phyloP scores from a whole-genome alignment of 2,888 invertebrate species.

The Chloromyia formosa region DNA sequence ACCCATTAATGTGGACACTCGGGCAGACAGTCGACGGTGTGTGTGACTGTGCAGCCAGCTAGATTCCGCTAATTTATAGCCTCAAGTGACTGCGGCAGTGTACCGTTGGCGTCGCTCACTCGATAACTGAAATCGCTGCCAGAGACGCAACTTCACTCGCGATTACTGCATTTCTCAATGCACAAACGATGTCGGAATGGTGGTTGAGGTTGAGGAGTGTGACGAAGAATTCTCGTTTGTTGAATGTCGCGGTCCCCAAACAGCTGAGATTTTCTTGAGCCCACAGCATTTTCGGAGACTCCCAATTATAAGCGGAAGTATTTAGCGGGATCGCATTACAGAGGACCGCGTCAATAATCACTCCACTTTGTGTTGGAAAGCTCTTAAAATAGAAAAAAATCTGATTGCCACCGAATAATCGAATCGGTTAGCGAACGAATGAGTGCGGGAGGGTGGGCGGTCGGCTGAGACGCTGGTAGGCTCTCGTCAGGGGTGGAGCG shows the following conservation, averaged over 20 bases:
- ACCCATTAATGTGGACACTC: not conserved
- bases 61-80: constrained; percentile 27
- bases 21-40: not conserved
- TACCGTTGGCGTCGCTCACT: constrained; percentile 22
- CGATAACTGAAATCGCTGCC: not conserved
- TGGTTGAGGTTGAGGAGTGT: not conserved
- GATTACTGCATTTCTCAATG: not conserved
- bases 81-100: constrained; percentile 13
- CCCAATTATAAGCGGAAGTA: not conserved
- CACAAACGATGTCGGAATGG: too few species aligned
- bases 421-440: not conserved
- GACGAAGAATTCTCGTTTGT: too few species aligned
- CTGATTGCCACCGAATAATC: constrained; percentile 8
- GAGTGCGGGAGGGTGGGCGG: not conserved
- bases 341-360: not conserved
- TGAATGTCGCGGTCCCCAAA: not conserved
- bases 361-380: not conserved
- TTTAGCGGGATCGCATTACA: constrained; percentile 22
- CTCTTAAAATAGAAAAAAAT: constrained; percentile 31
- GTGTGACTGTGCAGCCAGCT: not conserved
- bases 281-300: not conserved
- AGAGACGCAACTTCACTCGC: not conserved
- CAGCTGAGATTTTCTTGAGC: constrained; percentile 13
- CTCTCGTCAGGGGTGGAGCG: not conserved
- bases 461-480: not conserved